Conservation (phyloP, 2,888 invertebrate genomes). For the Sinotaia quadrata region DNA sequence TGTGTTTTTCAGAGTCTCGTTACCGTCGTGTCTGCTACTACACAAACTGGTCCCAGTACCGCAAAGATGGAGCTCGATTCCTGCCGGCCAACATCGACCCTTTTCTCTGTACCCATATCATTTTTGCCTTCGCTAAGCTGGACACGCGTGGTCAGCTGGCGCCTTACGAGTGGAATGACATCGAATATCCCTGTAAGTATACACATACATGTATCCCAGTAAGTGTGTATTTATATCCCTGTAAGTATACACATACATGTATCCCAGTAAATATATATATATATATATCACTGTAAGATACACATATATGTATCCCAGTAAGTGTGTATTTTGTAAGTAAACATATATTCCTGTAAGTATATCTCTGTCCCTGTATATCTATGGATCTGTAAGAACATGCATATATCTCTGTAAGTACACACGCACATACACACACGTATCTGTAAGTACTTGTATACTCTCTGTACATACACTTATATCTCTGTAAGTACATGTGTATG, state of each 20-base stretch:
- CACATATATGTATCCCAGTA: too few species aligned
- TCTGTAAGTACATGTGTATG: too few species aligned
- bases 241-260: slow-evolving; percentile 34
- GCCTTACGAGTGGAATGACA: slow-evolving; percentile 94
- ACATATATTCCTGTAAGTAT: too few species aligned
- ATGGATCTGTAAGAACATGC: too few species aligned
- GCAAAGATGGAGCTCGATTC: slow-evolving; percentile 38
- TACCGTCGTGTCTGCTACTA: slow-evolving; percentile 48
- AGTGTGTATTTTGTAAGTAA: too few species aligned
- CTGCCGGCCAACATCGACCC: slow-evolving; percentile 48
- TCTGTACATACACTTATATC: too few species aligned
- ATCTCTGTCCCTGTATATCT: too few species aligned
- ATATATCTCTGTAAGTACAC: slow-evolving; percentile 45
- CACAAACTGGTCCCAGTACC: slow-evolving; percentile 53
- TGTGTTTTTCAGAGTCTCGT: slow-evolving; percentile 26
- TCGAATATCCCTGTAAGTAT: slow-evolving; percentile 71
- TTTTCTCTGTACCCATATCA: slow-evolving; percentile 46
- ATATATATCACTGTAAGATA: too few species aligned
- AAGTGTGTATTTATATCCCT: slow-evolving; percentile 29
- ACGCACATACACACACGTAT: too few species aligned
- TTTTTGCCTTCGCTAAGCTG: slow-evolving; percentile 50
- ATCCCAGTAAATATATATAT: background rate
- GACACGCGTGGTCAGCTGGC: slow-evolving; percentile 77
- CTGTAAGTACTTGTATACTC: too few species aligned
- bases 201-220: background rate